A percentile compares a stretch with the other conserved stretches of the same genome.
Evolutionary conservation across 2,113 vertebrate species (phyloP).

Genomic region (Aphyosemion australe): DNA sequence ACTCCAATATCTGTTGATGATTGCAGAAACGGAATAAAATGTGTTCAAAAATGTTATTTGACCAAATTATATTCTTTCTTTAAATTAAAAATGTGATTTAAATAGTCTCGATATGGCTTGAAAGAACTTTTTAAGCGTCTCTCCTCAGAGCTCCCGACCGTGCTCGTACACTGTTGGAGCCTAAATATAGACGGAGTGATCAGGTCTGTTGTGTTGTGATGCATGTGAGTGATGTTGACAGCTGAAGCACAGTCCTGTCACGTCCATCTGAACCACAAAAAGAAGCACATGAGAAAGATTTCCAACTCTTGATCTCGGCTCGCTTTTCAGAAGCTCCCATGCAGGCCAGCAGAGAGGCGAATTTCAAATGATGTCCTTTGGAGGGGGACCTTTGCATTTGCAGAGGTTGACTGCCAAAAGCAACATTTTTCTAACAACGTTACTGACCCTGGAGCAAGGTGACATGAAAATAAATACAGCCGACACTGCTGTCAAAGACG

Average conservation of each 20-base stretch:
- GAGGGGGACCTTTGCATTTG: constrained; percentile 29
- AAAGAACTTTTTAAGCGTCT: constrained; percentile 1
- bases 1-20: too few relatives aligned
- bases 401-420: constrained; percentile 46
- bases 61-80: too few relatives aligned
- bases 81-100: neutral
- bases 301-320: constrained; percentile 19
- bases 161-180: constrained; percentile 16
- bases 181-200: constrained; percentile 58
- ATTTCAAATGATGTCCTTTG: constrained; percentile 49
- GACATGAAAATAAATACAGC: constrained; percentile 12
- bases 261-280: constrained; percentile 15
- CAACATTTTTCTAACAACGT: constrained; percentile 12
- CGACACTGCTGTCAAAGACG: neutral
- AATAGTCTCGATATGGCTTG: neutral
- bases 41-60: too few relatives aligned
- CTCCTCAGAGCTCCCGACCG: constrained; percentile 12
- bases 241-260: constrained; percentile 55
- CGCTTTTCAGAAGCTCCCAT: constrained; percentile 11
- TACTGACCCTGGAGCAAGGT: constrained; percentile 32
- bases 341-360: constrained; percentile 46
- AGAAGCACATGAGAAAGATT: constrained; percentile 28
- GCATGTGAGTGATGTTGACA: constrained; percentile 56
- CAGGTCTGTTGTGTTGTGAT: constrained; percentile 46
- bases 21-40: too few relatives aligned